A percentile compares a stretch with the other conserved stretches of the same genome.
These are phyloP conservation scores for Drosophila bifasciata DNA, from an alignment of 1,140 invertebrate species.

Conservation along the genomic window DNA sequence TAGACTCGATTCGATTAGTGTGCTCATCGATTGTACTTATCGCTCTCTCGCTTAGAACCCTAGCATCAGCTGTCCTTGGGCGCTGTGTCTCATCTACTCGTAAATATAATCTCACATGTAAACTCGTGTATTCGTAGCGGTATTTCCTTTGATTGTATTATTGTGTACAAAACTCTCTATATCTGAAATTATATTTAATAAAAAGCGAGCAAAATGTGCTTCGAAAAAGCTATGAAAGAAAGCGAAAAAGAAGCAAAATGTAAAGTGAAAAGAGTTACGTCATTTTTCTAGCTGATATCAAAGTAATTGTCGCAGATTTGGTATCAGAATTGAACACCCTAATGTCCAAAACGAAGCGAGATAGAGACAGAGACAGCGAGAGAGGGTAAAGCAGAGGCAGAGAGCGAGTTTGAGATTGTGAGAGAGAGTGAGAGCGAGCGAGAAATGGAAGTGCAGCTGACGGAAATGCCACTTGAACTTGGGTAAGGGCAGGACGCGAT, in stretches of 20 bases:
- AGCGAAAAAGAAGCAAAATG: constrained; percentile 57
- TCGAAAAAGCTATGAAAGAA: constrained; percentile 21
- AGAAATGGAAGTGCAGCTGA: constrained; percentile 20
- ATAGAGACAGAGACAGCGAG: not conserved
- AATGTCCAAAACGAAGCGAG: constrained; percentile 24
- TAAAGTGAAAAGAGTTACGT: constrained; percentile 82
- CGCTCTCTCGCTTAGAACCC: too few relatives aligned
- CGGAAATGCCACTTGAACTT: constrained; percentile 69
- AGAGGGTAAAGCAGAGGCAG: too few relatives aligned
- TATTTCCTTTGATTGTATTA: too few relatives aligned
- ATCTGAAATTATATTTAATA: too few relatives aligned
- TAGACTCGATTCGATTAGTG: constrained; percentile 37
- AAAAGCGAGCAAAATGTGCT: constrained; percentile 46
- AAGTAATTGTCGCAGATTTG: constrained; percentile 84
- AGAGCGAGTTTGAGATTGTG: not conserved
- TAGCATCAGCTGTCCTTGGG: too few relatives aligned
- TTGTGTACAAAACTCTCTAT: too few relatives aligned
- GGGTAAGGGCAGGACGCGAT: constrained; percentile 32
- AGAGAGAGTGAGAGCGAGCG: not conserved
- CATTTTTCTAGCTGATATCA: constrained; percentile 84
- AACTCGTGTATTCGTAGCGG: constrained; percentile 37
- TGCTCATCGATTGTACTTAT: constrained; percentile 7
- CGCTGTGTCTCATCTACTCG: too few relatives aligned
- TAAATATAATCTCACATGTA: too few relatives aligned
- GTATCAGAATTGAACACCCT: constrained; percentile 82